Conservation (phyloP, 2,888 invertebrate genomes). For the Acanthosepion pharaonis region DNA sequence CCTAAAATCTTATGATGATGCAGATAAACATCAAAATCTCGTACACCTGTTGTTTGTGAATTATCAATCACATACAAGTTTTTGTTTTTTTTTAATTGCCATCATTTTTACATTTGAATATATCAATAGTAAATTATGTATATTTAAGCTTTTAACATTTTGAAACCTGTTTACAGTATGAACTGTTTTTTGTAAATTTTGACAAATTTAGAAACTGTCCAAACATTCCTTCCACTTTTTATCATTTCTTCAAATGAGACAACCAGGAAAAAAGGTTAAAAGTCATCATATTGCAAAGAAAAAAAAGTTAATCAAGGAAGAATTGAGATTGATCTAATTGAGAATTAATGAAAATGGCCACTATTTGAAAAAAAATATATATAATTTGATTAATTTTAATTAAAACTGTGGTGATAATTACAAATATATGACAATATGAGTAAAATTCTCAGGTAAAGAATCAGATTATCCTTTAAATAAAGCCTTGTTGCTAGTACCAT, state of each 20-base stretch:
- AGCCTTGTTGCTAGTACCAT: not conserved
- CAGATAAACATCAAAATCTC: too few species aligned
- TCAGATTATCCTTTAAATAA: not conserved
- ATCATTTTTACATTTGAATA: too few species aligned
- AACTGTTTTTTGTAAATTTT: too few species aligned
- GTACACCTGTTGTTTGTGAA: too few species aligned
- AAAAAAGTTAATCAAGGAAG: not conserved
- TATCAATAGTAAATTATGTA: too few species aligned
- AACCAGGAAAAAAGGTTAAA: not conserved
- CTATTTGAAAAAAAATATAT: not conserved
- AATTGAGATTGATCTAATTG: not conserved
- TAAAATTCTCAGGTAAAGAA: not conserved
- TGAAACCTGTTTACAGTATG: too few species aligned
- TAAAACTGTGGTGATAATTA: not conserved
- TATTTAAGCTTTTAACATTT: too few species aligned
- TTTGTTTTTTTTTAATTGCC: too few species aligned
- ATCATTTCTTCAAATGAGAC: not conserved
- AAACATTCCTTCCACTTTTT: not conserved
- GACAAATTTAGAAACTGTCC: too few species aligned
- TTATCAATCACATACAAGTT: too few species aligned
- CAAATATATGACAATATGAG: not conserved
- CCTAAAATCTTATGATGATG: too few species aligned
- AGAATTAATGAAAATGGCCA: not conserved
- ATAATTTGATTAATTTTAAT: not conserved
- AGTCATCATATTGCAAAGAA: too few species aligned